Base-by-base conservation (phyloP, 2,797 vertebrate species). In the Zenarchopterus dispar region DNA sequence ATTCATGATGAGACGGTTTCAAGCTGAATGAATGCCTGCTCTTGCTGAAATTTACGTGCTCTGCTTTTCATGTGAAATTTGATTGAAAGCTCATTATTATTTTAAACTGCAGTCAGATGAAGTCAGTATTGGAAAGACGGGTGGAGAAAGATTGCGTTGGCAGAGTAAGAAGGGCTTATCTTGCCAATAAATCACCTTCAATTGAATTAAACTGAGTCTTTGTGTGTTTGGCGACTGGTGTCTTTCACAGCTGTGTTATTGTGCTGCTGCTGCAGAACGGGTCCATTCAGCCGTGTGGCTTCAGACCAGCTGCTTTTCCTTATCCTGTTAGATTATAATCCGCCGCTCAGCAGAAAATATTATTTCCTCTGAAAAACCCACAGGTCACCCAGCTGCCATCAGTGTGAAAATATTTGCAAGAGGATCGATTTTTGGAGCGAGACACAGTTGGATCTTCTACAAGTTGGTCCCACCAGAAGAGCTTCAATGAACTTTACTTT, bases 231-330 rank as follows among this genome's bases (percentile, higher is more conserved):
- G 11, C 17, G 68, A 24, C 18, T 36, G 33, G 33, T 36, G 33
- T 36, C 33, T 10, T 13, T 62, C 62, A 61, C 61, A 70, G 6
- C 22, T 57, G 16, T 63, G 62, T 67, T 65, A 54, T 66, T 71
- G 62, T 82, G 71, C 70, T 55, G 47, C 56, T 48, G 23, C 47
- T 51, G 56, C 58, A 52, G 1, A 72, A 39, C 23, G 8, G 22
- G 39, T 68, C n/a, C 54, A 60, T 54, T 72, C 22, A 19, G 0
- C 59, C 59, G 15, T 53, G 31, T 39, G 39, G 24, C 23, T 51
- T 46, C 52, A 33, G 57, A 26, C 57, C 39, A 70, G 76, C 71
- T 85, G 70, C 49, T 66, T 81, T 59, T 68, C 47, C 33, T 70
- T 18, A 61, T 78, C 50, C 43, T 56, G 52, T 75, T 53, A 54